Evolutionary conservation across 2,888 invertebrate genomes (phyloP).

Genomic region (Nemotelus pantherinus): DNA sequence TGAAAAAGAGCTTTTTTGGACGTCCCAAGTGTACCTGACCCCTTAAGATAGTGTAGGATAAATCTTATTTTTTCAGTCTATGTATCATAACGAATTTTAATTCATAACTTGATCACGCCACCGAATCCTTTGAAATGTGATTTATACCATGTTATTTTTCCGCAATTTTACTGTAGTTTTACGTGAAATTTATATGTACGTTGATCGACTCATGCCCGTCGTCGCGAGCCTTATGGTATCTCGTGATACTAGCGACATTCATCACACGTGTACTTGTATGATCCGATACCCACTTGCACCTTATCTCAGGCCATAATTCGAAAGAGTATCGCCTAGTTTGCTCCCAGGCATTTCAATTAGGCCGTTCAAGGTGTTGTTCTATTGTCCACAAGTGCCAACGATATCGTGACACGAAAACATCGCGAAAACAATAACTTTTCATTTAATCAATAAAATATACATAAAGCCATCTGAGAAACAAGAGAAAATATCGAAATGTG

Average conservation of each 20-base stretch:
- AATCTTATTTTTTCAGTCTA: too few species aligned
- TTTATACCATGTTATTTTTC: too few species aligned
- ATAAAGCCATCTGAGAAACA: constrained; percentile 27
- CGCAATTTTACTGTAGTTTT: too few species aligned
- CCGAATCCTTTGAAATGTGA: too few species aligned
- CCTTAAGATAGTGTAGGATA: too few species aligned
- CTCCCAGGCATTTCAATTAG: constrained; percentile 47
- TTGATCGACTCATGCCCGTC: too few species aligned
- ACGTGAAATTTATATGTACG: too few species aligned
- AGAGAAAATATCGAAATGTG: constrained; percentile 17
- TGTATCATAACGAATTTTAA: too few species aligned
- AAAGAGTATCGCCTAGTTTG: constrained; percentile 31
- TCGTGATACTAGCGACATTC: constrained; percentile 2
- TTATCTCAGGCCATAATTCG: constrained; percentile 35
- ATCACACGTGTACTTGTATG: not conserved
- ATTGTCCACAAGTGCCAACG: constrained; percentile 2
- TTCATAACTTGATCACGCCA: too few species aligned
- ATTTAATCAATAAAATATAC: constrained; percentile 5
- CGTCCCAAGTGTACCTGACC: too few species aligned
- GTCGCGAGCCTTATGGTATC: constrained; percentile 5
- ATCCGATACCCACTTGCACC: constrained; percentile 11
- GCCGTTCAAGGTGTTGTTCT: constrained; percentile 43
- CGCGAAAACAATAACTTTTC: constrained; percentile 45
- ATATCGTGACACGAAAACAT: constrained; percentile 26
- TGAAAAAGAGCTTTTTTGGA: too few species aligned